Evolutionary conservation across 2,888 invertebrate species (phyloP).

Genomic region (Hetaerina titia): DNA sequence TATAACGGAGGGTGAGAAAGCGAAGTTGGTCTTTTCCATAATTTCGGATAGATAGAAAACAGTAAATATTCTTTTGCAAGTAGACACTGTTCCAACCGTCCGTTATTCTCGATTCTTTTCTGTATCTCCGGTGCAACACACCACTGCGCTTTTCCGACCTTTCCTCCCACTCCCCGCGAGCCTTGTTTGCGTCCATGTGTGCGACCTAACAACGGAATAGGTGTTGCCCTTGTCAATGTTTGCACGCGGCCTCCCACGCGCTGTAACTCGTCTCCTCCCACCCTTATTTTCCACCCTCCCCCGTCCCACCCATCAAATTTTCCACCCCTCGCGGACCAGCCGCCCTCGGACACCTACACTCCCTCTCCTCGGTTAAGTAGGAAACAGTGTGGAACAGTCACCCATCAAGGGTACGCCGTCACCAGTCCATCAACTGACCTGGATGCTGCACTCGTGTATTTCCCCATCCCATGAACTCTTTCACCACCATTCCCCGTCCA

Average conservation of each 20-base stretch:
- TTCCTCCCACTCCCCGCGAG: neutral
- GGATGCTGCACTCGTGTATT: neutral
- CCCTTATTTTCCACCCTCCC: neutral
- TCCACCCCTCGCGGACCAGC: neutral
- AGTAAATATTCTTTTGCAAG: neutral
- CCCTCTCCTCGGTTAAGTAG: conserved; percentile 7
- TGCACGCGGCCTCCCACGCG: neutral
- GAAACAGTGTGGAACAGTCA: conserved; percentile 43
- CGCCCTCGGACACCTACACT: neutral
- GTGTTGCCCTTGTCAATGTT: conserved; percentile 47
- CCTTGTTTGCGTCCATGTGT: conserved; percentile 7
- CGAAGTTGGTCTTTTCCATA: neutral
- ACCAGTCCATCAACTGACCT: conserved; percentile 21
- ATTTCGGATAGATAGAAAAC: neutral
- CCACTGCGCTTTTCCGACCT: neutral
- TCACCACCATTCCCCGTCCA: neutral
- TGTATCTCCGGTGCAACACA: neutral
- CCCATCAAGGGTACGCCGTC: conserved; percentile 23
- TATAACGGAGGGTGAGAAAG: too few relatives aligned
- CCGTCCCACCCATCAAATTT: neutral
- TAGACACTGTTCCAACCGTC: neutral
- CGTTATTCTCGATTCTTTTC: neutral
- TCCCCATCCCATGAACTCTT: neutral
- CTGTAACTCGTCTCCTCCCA: neutral
- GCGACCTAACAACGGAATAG: neutral